These are phyloP conservation scores for Atta cephalotes DNA, from an alignment of 1,140 invertebrate genomes.

Conservation along the genomic window DNA sequence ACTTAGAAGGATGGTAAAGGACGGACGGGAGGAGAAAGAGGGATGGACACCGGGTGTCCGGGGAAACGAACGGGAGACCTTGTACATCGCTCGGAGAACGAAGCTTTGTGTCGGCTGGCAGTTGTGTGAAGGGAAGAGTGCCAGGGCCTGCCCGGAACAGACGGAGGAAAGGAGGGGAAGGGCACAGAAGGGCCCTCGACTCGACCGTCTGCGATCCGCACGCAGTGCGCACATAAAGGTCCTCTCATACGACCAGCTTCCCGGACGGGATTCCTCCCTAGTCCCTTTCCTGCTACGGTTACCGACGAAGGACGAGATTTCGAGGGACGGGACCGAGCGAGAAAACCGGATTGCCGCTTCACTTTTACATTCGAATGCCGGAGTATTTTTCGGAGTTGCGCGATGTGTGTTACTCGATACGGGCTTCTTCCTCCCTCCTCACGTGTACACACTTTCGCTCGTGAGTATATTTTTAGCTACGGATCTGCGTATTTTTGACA, in stretches of 20 bases:
- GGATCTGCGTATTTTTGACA: slow-evolving; percentile 54
- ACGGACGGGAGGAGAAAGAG: slow-evolving; percentile 2
- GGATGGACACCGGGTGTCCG: slow-evolving; percentile 29
- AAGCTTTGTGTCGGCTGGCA: slow-evolving; percentile 73
- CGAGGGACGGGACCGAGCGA: neutral
- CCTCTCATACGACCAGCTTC: slow-evolving; percentile 55
- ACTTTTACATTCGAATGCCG: slow-evolving; percentile 45
- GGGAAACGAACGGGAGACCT: slow-evolving; percentile 76
- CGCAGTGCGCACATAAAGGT: slow-evolving; percentile 49
- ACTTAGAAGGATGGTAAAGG: slow-evolving; percentile 6
- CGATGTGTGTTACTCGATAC: slow-evolving; percentile 52
- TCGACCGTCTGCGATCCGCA: slow-evolving; percentile 63
- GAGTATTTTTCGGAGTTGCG: slow-evolving; percentile 47
- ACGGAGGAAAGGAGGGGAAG: neutral
- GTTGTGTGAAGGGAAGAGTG: slow-evolving; percentile 67
- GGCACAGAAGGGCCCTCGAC: slow-evolving; percentile 64
- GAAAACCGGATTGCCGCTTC: slow-evolving; percentile 52
- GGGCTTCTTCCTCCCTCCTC: neutral
- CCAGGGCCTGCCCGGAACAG: slow-evolving; percentile 50
- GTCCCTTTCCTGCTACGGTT: neutral
- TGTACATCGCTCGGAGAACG: slow-evolving; percentile 69
- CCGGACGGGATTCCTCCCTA: slow-evolving; percentile 10
- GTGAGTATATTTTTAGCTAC: slow-evolving; percentile 44
- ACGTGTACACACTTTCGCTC: slow-evolving; percentile 20
- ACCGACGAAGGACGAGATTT: too few relatives aligned